Conservation (phyloP, 2,888 invertebrate species). For the Sphaeridia pumilis region DNA sequence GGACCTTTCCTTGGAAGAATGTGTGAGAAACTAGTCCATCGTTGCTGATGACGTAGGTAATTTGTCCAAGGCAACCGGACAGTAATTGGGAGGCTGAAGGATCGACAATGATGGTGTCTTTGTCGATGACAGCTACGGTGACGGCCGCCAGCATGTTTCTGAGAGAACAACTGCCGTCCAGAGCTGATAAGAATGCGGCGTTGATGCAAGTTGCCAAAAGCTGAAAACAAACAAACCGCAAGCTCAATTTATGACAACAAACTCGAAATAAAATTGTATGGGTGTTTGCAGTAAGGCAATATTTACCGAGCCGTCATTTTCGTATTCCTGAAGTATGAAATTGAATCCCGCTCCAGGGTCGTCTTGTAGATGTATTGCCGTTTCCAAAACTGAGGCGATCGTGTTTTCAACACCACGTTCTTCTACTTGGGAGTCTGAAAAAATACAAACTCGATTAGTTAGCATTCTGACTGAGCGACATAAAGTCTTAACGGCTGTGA, state of each 20-base stretch:
- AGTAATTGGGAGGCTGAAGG: conserved; percentile 23
- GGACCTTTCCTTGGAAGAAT: conserved; percentile 12
- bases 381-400: conserved; percentile 23
- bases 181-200: conserved; percentile 18
- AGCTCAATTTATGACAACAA: conserved; percentile 3
- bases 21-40: conserved; percentile 13
- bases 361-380: conserved; percentile 26
- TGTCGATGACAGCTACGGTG: conserved; percentile 15
- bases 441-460: not conserved
- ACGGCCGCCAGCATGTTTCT: conserved; percentile 23
- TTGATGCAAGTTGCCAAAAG: conserved; percentile 20
- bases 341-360: conserved; percentile 29
- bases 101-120: conserved; percentile 21
- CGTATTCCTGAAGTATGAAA: conserved; percentile 29
- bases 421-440: conserved; percentile 16
- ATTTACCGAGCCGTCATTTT: conserved; percentile 32
- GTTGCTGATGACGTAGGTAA: conserved; percentile 19
- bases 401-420: conserved; percentile 28
- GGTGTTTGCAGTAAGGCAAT: not conserved
- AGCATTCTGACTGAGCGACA: not conserved
- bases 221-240: conserved; percentile 16
- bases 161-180: conserved; percentile 28
- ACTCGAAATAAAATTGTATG: not conserved
- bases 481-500: not conserved
- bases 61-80: conserved; percentile 8